Conservation (phyloP, 2,113 vertebrate species). For the Vimba vimba region DNA sequence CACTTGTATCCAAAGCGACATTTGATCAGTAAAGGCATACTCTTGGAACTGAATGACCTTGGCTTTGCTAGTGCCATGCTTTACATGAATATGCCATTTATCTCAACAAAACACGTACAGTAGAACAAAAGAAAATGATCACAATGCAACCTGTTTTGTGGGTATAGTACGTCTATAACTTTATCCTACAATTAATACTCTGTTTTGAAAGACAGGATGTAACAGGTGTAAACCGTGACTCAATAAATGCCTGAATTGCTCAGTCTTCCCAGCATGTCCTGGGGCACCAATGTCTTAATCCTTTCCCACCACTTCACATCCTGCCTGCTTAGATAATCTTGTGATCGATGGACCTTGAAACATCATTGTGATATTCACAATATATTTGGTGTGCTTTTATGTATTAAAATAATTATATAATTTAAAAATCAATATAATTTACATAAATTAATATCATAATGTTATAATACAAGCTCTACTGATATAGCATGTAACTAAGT, state of each 20-base stretch:
- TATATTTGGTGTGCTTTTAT: neutral
- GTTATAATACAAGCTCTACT: too few species aligned
- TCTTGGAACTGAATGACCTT: neutral
- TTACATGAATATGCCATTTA: neutral
- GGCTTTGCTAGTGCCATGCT: neutral
- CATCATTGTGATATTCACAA: conserved; percentile 24
- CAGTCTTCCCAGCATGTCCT: neutral
- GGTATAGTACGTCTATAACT: neutral
- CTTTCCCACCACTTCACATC: conserved; percentile 34
- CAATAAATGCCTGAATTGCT: conserved; percentile 14
- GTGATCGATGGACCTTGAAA: conserved; percentile 41
- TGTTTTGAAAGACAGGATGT: neutral
- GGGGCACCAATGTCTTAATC: conserved; percentile 18
- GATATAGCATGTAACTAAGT: neutral
- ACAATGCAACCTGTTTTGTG: neutral
- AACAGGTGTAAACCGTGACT: conserved; percentile 16
- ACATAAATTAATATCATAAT: too few species aligned
- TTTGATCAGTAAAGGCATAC: too few species aligned
- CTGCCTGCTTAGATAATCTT: conserved; percentile 1
- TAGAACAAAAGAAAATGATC: neutral
- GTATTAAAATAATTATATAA: too few species aligned
- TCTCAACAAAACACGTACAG: neutral
- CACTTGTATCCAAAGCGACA: neutral
- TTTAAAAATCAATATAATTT: too few species aligned
- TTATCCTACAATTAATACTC: neutral